Conservation (phyloP, 2,888 invertebrate genomes). For the Cataglyphis altisquamis region DNA sequence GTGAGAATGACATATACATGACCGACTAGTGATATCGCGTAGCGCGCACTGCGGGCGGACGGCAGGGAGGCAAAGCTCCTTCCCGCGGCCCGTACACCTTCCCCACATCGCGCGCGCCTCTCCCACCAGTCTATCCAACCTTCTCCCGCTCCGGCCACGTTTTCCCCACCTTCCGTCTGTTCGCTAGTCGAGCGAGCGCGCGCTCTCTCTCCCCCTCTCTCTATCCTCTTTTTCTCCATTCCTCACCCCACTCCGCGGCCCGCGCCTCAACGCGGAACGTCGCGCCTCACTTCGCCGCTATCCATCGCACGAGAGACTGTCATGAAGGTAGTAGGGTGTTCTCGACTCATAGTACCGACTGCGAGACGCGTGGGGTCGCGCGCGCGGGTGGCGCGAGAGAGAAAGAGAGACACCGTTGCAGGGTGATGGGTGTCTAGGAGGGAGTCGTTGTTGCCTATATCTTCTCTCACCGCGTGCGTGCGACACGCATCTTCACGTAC, state of each 20-base stretch:
- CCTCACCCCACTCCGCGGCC: background rate
- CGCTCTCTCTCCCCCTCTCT: slow-evolving; percentile 4
- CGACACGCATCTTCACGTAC: slow-evolving; percentile 39
- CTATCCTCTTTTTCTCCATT: background rate
- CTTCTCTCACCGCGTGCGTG: slow-evolving; percentile 7
- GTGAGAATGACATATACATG: slow-evolving; percentile 82
- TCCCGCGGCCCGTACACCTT: slow-evolving; percentile 77
- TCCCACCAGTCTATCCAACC: slow-evolving; percentile 10
- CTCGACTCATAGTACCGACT: slow-evolving; percentile 64
- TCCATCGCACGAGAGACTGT: slow-evolving; percentile 49
- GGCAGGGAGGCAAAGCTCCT: slow-evolving; percentile 80
- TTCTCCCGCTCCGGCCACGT: slow-evolving; percentile 37
- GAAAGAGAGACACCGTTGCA: slow-evolving; percentile 5
- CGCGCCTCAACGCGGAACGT: slow-evolving; percentile 18
- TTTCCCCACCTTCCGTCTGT: slow-evolving; percentile 15
- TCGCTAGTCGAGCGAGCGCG: background rate
- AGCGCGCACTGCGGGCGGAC: slow-evolving; percentile 84
- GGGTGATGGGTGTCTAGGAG: background rate
- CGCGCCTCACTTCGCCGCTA: slow-evolving; percentile 53
- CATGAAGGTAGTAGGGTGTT: slow-evolving; percentile 57
- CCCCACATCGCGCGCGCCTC: slow-evolving; percentile 62
- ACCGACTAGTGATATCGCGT: slow-evolving; percentile 85
- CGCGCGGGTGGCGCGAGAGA: slow-evolving; percentile 29
- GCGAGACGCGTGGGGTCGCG: slow-evolving; percentile 48
- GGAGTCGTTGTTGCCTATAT: slow-evolving; percentile 7